A percentile compares a stretch with the other conserved stretches of the same genome.
phyloP scores from a whole-genome alignment of 2,888 invertebrate species.

The Scaptomyza tumidula region DNA sequence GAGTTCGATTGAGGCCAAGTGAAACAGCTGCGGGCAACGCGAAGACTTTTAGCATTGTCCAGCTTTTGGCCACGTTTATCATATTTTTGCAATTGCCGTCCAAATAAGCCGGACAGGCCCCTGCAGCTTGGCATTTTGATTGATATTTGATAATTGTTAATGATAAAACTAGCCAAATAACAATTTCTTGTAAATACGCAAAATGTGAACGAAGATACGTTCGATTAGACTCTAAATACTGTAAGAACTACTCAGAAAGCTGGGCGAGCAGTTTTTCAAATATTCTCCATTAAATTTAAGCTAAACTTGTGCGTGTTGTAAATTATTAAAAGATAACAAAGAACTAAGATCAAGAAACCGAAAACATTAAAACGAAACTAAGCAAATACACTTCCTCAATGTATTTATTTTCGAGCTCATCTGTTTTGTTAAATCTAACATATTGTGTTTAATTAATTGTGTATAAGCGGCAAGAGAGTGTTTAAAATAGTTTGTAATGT shows the following conservation, averaged over 20 bases:
- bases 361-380: conserved; percentile 9
- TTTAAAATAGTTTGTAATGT: conserved; percentile 56
- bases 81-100: conserved; percentile 49
- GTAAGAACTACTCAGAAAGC: conserved; percentile 25
- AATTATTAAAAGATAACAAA: conserved; percentile 42
- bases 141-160: conserved; percentile 33
- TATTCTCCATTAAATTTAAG: conserved; percentile 71
- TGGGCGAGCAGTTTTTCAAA: conserved; percentile 45
- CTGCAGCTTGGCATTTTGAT: conserved; percentile 56
- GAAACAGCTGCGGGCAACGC: conserved; percentile 53
- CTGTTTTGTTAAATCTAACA: conserved; percentile 30
- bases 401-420: conserved; percentile 32
- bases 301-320: conserved; percentile 75
- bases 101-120: conserved; percentile 14
- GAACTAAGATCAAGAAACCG: conserved; percentile 12
- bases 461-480: conserved; percentile 35
- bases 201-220: conserved; percentile 31
- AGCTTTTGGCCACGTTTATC: conserved; percentile 31
- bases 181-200: conserved; percentile 61
- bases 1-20: conserved; percentile 66
- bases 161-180: conserved; percentile 13
- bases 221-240: conserved; percentile 41
- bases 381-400: conserved; percentile 23
- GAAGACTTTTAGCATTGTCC: conserved; percentile 16
- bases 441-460: conserved; percentile 29